Conservation (phyloP, 2,113 vertebrate species). For the Ceratotherium simum region DNA sequence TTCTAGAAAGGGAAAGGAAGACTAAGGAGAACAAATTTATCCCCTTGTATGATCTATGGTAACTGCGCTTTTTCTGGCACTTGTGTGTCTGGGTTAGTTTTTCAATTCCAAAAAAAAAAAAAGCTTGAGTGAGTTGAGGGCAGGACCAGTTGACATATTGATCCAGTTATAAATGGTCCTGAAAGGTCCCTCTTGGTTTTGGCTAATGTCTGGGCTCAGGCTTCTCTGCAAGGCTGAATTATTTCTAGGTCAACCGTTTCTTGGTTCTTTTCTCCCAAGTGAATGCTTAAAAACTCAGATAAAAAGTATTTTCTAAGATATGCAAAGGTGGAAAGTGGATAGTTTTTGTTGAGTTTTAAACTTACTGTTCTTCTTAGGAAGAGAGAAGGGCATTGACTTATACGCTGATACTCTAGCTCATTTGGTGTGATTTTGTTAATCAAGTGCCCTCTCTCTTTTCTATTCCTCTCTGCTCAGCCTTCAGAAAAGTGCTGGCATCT, state of each 20-base stretch:
- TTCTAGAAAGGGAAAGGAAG: neutral
- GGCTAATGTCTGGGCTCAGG: slow-evolving; percentile 35
- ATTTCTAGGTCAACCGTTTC: slow-evolving; percentile 72
- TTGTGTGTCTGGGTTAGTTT: slow-evolving; percentile 58
- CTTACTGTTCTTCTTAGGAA: neutral
- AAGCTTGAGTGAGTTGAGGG: slow-evolving; percentile 54
- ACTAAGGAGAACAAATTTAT: neutral
- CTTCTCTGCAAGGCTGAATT: slow-evolving; percentile 55
- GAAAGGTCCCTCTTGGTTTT: slow-evolving; percentile 67
- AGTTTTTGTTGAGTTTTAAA: slow-evolving; percentile 7
- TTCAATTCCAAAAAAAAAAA: slow-evolving; percentile 61
- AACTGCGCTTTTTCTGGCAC: neutral
- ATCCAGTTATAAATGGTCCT: slow-evolving; percentile 69
- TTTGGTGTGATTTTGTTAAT: neutral
- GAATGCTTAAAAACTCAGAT: slow-evolving; percentile 33
- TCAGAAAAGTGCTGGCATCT: slow-evolving; percentile 26
- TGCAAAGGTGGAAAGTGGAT: neutral
- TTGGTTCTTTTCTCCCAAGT: slow-evolving; percentile 48
- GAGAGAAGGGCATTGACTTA: neutral
- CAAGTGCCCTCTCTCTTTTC: neutral
- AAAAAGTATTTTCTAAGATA: neutral
- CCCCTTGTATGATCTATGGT: neutral
- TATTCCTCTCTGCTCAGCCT: neutral
- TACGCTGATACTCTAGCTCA: neutral
- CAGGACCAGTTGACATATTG: slow-evolving; percentile 45